A percentile compares a stretch with the other conserved stretches of the same genome.
Conservation (phyloP, 92 coral and sea anemone genomes). For the Paragorgia papillata region DNA sequence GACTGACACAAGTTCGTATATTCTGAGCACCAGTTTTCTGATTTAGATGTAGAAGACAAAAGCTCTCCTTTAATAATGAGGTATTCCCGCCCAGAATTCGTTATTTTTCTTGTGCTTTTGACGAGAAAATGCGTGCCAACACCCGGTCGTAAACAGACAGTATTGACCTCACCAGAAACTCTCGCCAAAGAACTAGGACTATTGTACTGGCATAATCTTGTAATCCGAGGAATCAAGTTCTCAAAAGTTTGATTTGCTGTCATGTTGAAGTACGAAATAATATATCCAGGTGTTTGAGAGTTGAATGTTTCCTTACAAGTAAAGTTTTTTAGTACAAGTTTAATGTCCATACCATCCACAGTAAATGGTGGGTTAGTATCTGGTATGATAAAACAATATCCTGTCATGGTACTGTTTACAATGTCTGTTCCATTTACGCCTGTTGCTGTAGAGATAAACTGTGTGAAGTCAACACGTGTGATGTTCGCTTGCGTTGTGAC, state of each 20-base stretch:
- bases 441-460: background rate
- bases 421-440: background rate
- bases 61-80: constrained; percentile 52
- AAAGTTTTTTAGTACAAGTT: background rate
- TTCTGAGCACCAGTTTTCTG: constrained; percentile 58
- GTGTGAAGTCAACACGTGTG: background rate
- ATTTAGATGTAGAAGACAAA: constrained; percentile 35
- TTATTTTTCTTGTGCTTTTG: background rate
- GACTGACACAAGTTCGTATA: constrained; percentile 59
- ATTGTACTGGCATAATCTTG: background rate
- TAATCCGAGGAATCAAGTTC: background rate
- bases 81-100: constrained; percentile 46
- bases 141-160: background rate
- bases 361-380: background rate
- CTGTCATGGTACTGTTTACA: background rate
- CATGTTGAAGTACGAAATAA: background rate
- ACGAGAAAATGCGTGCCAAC: constrained; percentile 1
- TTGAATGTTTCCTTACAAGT: background rate
- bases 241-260: constrained; percentile 35
- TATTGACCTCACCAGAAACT: constrained; percentile 34
- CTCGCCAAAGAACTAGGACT: background rate
- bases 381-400: background rate
- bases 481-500: background rate
- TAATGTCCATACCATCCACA: constrained; percentile 8
- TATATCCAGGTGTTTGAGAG: background rate